Conservation (phyloP, 2,888 invertebrate genomes). For the Hyalella azteca region DNA sequence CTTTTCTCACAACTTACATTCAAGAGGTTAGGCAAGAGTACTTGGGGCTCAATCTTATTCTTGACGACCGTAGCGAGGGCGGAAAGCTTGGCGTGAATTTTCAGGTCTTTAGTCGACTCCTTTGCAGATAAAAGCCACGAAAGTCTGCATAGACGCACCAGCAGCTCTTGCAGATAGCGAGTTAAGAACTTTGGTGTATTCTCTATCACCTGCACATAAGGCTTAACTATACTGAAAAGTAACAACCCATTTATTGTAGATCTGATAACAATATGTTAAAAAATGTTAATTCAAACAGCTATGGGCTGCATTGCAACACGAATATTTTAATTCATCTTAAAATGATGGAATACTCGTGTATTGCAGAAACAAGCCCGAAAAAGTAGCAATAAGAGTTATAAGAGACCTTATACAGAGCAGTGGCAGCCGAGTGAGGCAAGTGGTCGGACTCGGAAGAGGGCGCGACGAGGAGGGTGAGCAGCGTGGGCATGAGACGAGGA, state of each 20-base stretch:
- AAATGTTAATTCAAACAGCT: too few species aligned
- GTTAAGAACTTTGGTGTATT: slow-evolving; percentile 33
- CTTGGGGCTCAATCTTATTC: neutral
- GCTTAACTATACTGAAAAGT: too few species aligned
- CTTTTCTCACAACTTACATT: neutral
- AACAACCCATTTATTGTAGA: too few species aligned
- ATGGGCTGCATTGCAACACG: too few species aligned
- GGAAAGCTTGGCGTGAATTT: neutral
- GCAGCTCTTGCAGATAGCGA: slow-evolving; percentile 15
- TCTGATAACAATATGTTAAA: too few species aligned
- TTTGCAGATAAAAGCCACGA: neutral
- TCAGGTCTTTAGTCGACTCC: neutral
- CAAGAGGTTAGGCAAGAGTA: neutral
- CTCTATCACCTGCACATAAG: slow-evolving; percentile 40
- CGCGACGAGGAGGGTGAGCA: slow-evolving; percentile 7
- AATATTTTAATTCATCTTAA: too few species aligned
- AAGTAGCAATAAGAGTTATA: too few species aligned
- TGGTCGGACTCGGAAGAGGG: slow-evolving; percentile 22
- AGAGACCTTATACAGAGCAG: slow-evolving; percentile 32
- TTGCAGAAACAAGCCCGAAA: too few species aligned
- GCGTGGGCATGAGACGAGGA: slow-evolving; percentile 36
- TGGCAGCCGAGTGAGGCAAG: slow-evolving; percentile 42
- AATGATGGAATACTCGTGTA: too few species aligned
- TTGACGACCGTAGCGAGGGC: neutral
- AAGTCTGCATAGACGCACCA: slow-evolving; percentile 27